phyloP scores from a whole-genome alignment of 2,797 vertebrate genomes.

The Sebastes umbrosus region DNA sequence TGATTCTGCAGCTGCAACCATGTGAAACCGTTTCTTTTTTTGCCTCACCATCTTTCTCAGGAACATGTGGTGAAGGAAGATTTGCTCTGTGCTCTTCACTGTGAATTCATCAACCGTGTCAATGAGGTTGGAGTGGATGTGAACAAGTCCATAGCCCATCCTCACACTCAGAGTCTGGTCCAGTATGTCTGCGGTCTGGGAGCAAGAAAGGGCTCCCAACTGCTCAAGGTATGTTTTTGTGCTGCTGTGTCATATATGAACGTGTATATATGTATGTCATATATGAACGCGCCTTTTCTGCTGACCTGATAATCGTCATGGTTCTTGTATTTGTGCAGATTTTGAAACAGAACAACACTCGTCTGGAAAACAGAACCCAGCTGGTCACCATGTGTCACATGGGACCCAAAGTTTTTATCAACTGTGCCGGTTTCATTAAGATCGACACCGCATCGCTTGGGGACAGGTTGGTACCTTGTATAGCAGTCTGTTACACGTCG shows the following conservation, averaged over 20 bases:
- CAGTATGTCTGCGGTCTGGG: constrained; percentile 97
- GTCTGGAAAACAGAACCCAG: constrained; percentile 97
- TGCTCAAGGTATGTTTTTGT: constrained; percentile 89
- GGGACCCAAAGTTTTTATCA: constrained; percentile 99
- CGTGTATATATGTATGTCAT: background rate
- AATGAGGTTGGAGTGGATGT: constrained; percentile 99
- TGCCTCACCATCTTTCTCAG: constrained; percentile 62
- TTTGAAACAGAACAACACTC: constrained; percentile 98
- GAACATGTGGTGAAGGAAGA: constrained; percentile 98
- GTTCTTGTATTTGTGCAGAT: constrained; percentile 80
- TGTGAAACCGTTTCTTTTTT: background rate
- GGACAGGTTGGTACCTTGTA: constrained; percentile 86
- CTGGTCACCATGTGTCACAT: constrained; percentile 99
- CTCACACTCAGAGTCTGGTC: constrained; percentile 96
- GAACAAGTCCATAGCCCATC: constrained; percentile 94
- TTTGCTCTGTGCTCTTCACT: constrained; percentile 92
- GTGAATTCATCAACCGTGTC: constrained; percentile 98
- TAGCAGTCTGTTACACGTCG: background rate
- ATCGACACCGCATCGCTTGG: constrained; percentile 97
- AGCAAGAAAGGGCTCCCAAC: constrained; percentile 94
- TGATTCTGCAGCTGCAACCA: background rate
- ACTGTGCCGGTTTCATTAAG: constrained; percentile 99
- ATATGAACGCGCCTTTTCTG: background rate
- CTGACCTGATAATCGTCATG: background rate
- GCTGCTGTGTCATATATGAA: background rate